Evolutionary conservation across 2,888 invertebrate genomes (phyloP).

Genomic region (Melolontha melolontha): DNA sequence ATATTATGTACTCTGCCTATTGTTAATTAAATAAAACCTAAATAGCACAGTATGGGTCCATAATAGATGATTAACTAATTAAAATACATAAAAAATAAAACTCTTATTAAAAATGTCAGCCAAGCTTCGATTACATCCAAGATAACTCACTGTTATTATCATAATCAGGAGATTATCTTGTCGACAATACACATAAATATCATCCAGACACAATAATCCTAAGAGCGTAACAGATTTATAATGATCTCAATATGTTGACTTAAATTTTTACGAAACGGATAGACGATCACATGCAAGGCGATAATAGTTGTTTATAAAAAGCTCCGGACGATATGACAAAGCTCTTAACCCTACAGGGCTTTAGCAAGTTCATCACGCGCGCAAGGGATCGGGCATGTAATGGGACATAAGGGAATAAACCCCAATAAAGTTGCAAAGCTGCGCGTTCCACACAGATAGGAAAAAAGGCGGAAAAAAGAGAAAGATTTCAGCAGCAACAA

Average conservation of each 20-base stretch:
- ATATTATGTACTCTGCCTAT: too few relatives aligned
- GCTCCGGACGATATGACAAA: conserved; percentile 51
- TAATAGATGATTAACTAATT: too few relatives aligned
- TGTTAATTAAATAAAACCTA: too few relatives aligned
- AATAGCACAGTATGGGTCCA: too few relatives aligned
- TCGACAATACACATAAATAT: conserved; percentile 32
- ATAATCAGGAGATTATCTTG: background rate
- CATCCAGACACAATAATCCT: conserved; percentile 8
- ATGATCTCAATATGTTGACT: conserved; percentile 37
- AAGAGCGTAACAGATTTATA: conserved; percentile 30
- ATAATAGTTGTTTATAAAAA: conserved; percentile 55
- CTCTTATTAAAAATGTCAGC: too few relatives aligned
- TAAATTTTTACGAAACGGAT: conserved; percentile 27
- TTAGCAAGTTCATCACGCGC: conserved; percentile 53
- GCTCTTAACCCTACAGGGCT: conserved; percentile 53
- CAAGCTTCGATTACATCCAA: too few relatives aligned
- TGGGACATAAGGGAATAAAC: conserved; percentile 60
- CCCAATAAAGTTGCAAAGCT: conserved; percentile 61
- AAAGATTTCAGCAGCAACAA: conserved; percentile 51
- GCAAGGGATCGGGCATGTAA: conserved; percentile 52
- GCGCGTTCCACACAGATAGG: conserved; percentile 51
- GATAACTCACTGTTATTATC: too few relatives aligned
- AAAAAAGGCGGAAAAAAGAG: conserved; percentile 46
- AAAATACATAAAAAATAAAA: too few relatives aligned
- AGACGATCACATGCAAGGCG: conserved; percentile 27